Conservation (phyloP, 2,888 invertebrate species). For the Lasioglossum lativentre region DNA sequence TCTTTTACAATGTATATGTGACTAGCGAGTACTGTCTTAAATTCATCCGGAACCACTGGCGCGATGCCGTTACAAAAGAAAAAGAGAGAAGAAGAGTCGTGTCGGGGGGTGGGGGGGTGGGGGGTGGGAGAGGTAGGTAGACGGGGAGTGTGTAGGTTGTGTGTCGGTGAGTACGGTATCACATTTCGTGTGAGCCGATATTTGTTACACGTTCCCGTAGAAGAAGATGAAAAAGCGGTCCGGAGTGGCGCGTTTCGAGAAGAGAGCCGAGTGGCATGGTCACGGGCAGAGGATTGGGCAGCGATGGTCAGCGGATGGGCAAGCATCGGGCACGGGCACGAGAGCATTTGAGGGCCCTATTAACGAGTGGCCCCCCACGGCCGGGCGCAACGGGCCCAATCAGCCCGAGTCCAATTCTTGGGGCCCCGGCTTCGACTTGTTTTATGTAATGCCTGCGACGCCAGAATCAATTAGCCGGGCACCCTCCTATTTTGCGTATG, state of each 20-base stretch:
- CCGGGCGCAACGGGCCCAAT: conserved; percentile 74
- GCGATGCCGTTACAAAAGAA: conserved; percentile 30
- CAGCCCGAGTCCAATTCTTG: conserved; percentile 72
- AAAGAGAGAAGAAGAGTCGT: conserved; percentile 1
- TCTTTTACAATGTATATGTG: conserved; percentile 57
- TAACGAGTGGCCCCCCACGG: conserved; percentile 79
- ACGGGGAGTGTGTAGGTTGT: conserved; percentile 53
- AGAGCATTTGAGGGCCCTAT: conserved; percentile 76
- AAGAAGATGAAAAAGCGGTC: conserved; percentile 71
- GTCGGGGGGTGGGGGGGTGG: background rate
- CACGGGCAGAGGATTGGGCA: conserved; percentile 23
- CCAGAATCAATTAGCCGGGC: conserved; percentile 79
- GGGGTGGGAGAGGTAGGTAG: background rate
- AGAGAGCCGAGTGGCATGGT: conserved; percentile 55
- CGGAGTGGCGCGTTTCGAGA: conserved; percentile 44
- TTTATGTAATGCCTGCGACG: conserved; percentile 79
- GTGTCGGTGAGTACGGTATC: conserved; percentile 68
- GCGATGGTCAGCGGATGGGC: conserved; percentile 16
- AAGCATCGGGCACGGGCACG: conserved; percentile 46
- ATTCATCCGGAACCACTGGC: conserved; percentile 48
- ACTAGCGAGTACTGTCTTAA: conserved; percentile 47
- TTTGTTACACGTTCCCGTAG: conserved; percentile 70
- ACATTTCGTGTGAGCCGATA: conserved; percentile 73
- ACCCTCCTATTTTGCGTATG: conserved; percentile 77
- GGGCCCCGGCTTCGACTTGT: conserved; percentile 71